Conservation (phyloP, 2,888 invertebrate species). For the Sphaerophoria taeniata region DNA sequence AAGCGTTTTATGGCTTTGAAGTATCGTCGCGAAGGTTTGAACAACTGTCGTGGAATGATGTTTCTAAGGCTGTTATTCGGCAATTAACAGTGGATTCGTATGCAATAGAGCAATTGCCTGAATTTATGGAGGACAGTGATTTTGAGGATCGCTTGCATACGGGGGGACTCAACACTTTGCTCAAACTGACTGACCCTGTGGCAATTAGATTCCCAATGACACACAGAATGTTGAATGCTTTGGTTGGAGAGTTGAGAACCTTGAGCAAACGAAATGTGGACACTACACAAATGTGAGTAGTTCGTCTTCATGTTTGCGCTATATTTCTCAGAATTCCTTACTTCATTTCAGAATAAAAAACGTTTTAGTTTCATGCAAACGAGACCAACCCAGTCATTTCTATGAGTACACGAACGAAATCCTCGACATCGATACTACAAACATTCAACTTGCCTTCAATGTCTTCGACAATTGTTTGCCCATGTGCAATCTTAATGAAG, state of each 20-base stretch:
- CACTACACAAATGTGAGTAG: slow-evolving; percentile 36
- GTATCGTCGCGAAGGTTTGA: background rate
- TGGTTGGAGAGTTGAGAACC: slow-evolving; percentile 27
- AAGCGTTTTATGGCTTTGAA: background rate
- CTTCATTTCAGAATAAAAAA: slow-evolving; percentile 30
- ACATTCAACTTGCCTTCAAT: slow-evolving; percentile 17
- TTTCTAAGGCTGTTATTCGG: slow-evolving; percentile 31
- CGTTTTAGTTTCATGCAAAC: slow-evolving; percentile 8
- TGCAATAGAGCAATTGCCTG: background rate
- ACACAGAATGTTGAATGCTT: background rate
- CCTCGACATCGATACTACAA: slow-evolving; percentile 47
- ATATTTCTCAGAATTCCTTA: background rate
- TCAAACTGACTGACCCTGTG: slow-evolving; percentile 4
- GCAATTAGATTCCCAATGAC: background rate
- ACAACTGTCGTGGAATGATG: slow-evolving; percentile 32
- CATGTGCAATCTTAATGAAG: background rate
- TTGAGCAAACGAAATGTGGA: slow-evolving; percentile 25
- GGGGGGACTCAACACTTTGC: slow-evolving; percentile 24
- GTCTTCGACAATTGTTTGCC: slow-evolving; percentile 13
- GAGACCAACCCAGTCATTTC: background rate
- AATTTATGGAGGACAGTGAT: background rate
- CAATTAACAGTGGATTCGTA: slow-evolving; percentile 52
- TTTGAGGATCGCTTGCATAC: slow-evolving; percentile 23
- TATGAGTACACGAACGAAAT: slow-evolving; percentile 37
- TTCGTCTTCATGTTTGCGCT: too few relatives aligned